phyloP scores from a whole-genome alignment of 2,888 invertebrate species.

The Philaethria dido region DNA sequence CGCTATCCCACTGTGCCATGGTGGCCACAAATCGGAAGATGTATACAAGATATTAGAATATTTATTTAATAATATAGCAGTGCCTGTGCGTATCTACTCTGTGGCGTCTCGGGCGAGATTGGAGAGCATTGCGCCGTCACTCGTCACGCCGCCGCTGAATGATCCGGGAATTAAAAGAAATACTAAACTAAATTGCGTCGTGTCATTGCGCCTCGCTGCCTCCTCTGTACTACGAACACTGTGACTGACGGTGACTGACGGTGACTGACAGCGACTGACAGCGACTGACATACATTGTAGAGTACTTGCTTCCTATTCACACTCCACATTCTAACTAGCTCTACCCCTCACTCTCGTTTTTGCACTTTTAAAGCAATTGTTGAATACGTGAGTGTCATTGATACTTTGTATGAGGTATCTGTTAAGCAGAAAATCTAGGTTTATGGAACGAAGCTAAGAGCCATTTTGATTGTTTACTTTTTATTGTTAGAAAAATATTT shows the following conservation, averaged over 20 bases:
- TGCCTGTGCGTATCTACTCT: constrained; percentile 30
- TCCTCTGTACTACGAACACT: neutral
- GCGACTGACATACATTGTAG: neutral
- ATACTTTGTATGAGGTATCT: neutral
- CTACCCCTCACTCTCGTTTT: neutral
- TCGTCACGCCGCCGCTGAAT: constrained; percentile 37
- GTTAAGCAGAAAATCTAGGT: neutral
- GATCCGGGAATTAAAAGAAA: constrained; percentile 45
- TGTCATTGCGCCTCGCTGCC: constrained; percentile 37
- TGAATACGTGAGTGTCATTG: neutral
- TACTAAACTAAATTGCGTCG: constrained; percentile 45
- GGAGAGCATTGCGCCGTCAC: constrained; percentile 44
- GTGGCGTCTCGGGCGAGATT: constrained; percentile 44
- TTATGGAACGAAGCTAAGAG: neutral
- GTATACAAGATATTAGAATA: neutral
- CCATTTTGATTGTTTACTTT: neutral
- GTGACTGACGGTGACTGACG: constrained; percentile 8
- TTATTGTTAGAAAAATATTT: too few relatives aligned
- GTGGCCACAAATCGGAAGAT: too few relatives aligned
- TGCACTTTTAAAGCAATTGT: neutral
- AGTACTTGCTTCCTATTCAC: too few relatives aligned
- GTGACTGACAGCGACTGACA: neutral
- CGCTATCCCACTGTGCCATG: too few relatives aligned
- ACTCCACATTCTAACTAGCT: neutral
- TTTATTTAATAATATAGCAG: neutral